Conservation (phyloP, 1,140 invertebrate species). For the Nasonia giraulti region DNA sequence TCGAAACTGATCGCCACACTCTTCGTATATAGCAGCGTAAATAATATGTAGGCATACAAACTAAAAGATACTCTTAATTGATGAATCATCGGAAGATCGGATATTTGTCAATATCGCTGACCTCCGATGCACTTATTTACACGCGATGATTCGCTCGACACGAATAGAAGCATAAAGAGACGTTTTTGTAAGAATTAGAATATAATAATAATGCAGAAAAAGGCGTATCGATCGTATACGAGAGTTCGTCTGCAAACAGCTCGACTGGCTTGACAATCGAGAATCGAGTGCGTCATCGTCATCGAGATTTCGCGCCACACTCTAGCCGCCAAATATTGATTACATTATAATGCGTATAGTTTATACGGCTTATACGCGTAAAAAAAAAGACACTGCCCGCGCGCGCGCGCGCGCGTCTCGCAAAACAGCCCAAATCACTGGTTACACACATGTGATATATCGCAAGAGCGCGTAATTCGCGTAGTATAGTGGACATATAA, state of each 20-base stretch:
- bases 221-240: conserved; percentile 17
- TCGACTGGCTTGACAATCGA: conserved; percentile 28
- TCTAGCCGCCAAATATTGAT: neutral
- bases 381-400: neutral
- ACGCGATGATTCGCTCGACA: no score
- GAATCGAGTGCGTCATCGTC: no score
- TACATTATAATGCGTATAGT: no score
- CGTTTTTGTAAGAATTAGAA: neutral
- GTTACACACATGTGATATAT: neutral
- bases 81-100: neutral
- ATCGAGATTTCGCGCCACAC: no score
- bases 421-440: conserved; percentile 33
- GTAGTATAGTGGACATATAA: conserved; percentile 30
- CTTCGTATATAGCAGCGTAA: no score
- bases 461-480: neutral
- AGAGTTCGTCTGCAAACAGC: conserved; percentile 41
- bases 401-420: neutral
- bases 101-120: no score
- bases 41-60: no score
- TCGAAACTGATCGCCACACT: neutral
- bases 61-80: neutral
- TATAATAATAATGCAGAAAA: conserved; percentile 13
- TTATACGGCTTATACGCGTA: neutral
- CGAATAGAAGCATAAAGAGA: conserved; percentile 4
- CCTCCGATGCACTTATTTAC: conserved; percentile 42